These are phyloP conservation scores for Drosophila nigrodunni DNA, from an alignment of 1,140 invertebrate genomes.

Conservation along the genomic window DNA sequence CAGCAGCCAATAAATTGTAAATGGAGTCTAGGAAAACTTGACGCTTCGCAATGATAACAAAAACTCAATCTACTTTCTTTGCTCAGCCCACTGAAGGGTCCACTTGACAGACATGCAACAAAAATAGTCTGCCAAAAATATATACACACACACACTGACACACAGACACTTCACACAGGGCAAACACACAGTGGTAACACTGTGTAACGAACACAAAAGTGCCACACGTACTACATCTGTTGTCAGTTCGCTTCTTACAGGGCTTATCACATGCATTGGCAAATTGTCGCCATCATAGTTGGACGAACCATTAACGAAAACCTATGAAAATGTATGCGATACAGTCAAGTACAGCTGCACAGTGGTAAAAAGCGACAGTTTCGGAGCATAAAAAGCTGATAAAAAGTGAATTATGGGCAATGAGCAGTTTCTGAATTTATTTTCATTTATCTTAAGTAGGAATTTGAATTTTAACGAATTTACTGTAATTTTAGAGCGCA, in stretches of 20 bases:
- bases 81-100: slow-evolving; percentile 22
- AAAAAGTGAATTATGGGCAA: no score
- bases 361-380: slow-evolving; percentile 15
- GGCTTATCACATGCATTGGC: slow-evolving; percentile 76
- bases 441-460: not conserved
- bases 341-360: slow-evolving; percentile 15
- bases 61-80: slow-evolving; percentile 42
- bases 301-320: slow-evolving; percentile 22
- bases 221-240: slow-evolving; percentile 28
- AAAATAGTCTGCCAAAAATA: slow-evolving; percentile 24
- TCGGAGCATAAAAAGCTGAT: not conserved
- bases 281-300: slow-evolving; percentile 78
- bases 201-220: slow-evolving; percentile 1
- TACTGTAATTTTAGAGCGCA: not conserved
- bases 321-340: slow-evolving; percentile 30
- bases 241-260: slow-evolving; percentile 11
- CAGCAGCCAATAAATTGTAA: slow-evolving; percentile 26
- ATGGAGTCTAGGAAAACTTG: slow-evolving; percentile 9
- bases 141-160: slow-evolving; percentile 20
- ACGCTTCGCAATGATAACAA: slow-evolving; percentile 39
- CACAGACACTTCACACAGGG: slow-evolving; percentile 26
- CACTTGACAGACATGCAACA: slow-evolving; percentile 35
- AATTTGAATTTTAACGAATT: not conserved
- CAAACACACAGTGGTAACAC: slow-evolving; percentile 21
- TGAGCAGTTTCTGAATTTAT: no score